These are phyloP conservation scores for Pica pica DNA, from an alignment of 2,113 vertebrate genomes.

Conservation along the genomic window DNA sequence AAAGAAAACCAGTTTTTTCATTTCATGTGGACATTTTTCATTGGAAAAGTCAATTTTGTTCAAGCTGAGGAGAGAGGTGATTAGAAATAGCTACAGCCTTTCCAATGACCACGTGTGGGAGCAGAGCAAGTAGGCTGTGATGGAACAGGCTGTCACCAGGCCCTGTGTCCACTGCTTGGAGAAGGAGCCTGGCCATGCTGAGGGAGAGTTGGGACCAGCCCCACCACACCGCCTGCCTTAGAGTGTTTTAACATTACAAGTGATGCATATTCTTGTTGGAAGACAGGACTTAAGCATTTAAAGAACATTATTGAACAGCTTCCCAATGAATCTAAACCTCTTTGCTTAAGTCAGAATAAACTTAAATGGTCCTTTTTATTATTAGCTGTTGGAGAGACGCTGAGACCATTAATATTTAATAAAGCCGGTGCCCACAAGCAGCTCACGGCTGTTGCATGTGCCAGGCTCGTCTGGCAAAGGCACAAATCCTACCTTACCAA, in stretches of 20 bases:
- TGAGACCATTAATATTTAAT: slow-evolving; percentile 3
- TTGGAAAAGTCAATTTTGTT: not conserved
- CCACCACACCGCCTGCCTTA: not conserved
- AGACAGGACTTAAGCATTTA: not conserved
- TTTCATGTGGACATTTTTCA: not conserved
- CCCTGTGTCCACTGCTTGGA: not conserved
- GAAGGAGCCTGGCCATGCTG: not conserved
- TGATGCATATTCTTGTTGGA: not conserved
- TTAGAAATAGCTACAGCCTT: not conserved
- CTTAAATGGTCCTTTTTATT: slow-evolving; percentile 11
- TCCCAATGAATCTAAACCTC: not conserved
- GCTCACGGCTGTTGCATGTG: not conserved
- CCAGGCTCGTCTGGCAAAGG: not conserved
- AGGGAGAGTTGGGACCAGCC: not conserved
- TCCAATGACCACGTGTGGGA: not conserved
- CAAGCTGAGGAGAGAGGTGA: not conserved
- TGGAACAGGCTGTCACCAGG: not conserved
- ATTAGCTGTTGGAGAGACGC: not conserved
- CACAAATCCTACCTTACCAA: not conserved
- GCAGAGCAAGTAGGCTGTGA: not conserved
- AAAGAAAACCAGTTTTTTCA: not conserved
- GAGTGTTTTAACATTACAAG: not conserved
- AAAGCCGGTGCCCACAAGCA: not conserved
- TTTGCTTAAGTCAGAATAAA: not conserved
- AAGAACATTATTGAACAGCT: not conserved